Evolutionary conservation across 2,888 invertebrate species (phyloP), one percentile per base, ranked within the genome.

Genomic region (Melanargia galathea): DNA sequence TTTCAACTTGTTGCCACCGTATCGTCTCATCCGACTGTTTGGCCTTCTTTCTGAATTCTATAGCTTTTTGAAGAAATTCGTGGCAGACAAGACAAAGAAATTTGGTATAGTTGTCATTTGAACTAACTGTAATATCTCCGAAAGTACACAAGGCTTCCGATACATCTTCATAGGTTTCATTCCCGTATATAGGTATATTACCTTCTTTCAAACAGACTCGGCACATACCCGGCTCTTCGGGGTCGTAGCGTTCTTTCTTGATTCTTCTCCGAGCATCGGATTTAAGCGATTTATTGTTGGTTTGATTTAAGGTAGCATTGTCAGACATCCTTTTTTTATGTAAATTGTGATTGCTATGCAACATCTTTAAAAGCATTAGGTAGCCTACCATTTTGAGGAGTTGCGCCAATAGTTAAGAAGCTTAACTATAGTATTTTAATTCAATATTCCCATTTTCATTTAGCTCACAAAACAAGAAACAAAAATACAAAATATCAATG

Each of bases 171-270:
- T 45, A 1, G 58, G 22, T 49, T 4, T 73, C 67, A 10, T 71
- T 70, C 2, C 80, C 81, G 56, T 74, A 83, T 56, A 91, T 88
- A 16, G 84, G 81, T 64, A 89, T 76, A 46, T 68, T 69, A n/a
- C 89, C 90, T 67, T 80, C 75, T 70, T 86, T 84, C 6, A 90
- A 74, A 69, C 90, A 91, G 30, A 90, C 80, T 67, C 90, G 79
- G 70, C 90, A 90, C 1, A 69, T 71, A 26, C 35, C 58, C 40
- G 69, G 60, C 5, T 70, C 68, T 55, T 58, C 63, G 22, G 55
- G 22, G 2, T 68, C 56, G 30, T 22, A 46, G 8, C 56, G n/a
- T 60, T 68, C 69, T 35, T 64, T 63, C 45, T 64, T 69, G 51
- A 65, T 60, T 26, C 35, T n/a, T 5, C 8, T 43, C 8, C 60